Evolutionary conservation across 2,888 invertebrate species (phyloP), one percentile per base, ranked within the genome.

Genomic region (Poecilus cupreus): DNA sequence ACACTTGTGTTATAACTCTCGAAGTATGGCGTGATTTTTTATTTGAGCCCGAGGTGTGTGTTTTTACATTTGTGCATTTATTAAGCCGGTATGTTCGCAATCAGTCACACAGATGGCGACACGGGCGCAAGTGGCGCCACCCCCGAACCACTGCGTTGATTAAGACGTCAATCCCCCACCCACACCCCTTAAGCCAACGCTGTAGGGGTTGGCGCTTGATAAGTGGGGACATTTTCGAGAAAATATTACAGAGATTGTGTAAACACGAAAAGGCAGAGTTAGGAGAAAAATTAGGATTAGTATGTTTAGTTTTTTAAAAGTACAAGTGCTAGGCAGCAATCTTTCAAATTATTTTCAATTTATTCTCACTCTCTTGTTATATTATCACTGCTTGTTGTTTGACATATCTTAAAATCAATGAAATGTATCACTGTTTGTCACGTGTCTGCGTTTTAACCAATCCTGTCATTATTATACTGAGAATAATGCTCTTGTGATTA

Each of bases 11-110:
- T 57, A 11, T 11, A 20, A 49, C 20, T 20, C 13, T 2, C 54
- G 2, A 8, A 16, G 10, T 13, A 39, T 74, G 24, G 74, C 74
- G 74, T 74, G 74, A 51, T 74, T 74, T 51, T 74, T 72, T 51
- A 32, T 70, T 32, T 64, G 2, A 20, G 6, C 11, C 22, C 20
- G 6, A 75, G 75, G 81, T 75, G 81, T 81, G 81, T 57, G 32
- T 81, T 75, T 81, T 81, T 81, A 75, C 81, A 81, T 81, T 81
- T 75, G 75, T 75, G 81, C 74, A 60, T 81, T 74, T 81, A 81
- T 75, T 74, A 81, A 81, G 16, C 32, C 72, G 43, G 32, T 80
- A 80, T 49, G 60, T 57, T 80, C 24, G 70, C 70, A 70, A 79
- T 79, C 70, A 70, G 70, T 79, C 79, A 79, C 26, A n/a, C 32